These are phyloP conservation scores for Heterohyrax brucei DNA, from an alignment of 2,797 vertebrate species.

Conservation along the genomic window DNA sequence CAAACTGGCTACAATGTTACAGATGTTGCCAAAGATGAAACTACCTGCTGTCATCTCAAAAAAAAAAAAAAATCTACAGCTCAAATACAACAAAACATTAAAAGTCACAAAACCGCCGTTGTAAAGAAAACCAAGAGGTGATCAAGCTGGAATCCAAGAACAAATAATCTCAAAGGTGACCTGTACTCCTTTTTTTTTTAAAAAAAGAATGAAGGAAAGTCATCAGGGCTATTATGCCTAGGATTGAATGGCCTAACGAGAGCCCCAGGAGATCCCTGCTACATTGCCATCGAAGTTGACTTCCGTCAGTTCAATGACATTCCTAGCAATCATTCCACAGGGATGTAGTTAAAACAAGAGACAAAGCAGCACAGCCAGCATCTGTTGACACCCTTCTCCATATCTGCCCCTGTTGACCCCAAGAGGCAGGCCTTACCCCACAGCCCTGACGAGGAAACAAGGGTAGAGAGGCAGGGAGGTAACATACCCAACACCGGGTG, in stretches of 20 bases:
- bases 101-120: neutral
- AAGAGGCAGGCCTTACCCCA: neutral
- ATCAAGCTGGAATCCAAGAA: neutral
- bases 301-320: neutral
- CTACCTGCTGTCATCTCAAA: no score
- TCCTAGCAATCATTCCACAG: neutral
- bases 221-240: neutral
- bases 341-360: constrained; percentile 34
- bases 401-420: neutral
- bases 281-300: neutral
- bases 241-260: constrained; percentile 26
- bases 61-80: neutral
- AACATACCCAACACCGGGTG: fast-evolving
- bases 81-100: constrained; percentile 62
- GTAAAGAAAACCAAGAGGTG: constrained; percentile 35
- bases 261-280: neutral
- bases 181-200: neutral
- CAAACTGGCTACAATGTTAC: constrained; percentile 40
- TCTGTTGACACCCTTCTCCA: neutral
- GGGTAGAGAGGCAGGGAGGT: neutral
- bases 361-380: neutral
- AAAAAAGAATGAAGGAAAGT: neutral
- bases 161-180: neutral
- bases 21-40: constrained; percentile 54
- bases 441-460: neutral